phyloP scores from a whole-genome alignment of 2,113 vertebrate genomes.

The Silurus meridionalis region DNA sequence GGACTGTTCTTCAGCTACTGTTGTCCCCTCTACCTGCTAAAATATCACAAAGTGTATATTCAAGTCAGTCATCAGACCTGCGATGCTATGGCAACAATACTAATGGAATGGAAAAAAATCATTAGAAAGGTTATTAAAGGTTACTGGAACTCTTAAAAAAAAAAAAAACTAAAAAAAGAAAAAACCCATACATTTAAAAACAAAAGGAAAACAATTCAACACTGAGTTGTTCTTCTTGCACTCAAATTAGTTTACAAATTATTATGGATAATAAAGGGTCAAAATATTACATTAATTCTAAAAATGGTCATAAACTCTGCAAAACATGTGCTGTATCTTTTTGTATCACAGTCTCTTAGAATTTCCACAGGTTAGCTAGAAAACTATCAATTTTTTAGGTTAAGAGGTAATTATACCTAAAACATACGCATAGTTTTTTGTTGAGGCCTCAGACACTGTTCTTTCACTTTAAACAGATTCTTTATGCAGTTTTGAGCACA shows the following conservation, averaged over 20 bases:
- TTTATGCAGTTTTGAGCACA: neutral
- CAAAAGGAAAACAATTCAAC: neutral
- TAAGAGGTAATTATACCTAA: neutral
- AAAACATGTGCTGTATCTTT: neutral
- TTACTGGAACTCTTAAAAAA: neutral
- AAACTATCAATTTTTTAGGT: neutral
- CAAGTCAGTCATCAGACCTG: neutral
- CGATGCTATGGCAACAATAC: neutral
- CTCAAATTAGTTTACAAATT: neutral
- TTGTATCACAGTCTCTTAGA: no score
- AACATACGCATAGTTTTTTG: neutral
- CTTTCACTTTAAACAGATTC: neutral
- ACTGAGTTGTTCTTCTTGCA: neutral
- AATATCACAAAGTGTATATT: neutral
- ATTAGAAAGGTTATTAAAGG: neutral
- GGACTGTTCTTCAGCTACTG: conserved; percentile 64
- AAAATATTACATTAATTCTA: neutral
- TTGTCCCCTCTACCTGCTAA: conserved; percentile 72
- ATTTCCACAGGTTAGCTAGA: neutral
- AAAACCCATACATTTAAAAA: neutral
- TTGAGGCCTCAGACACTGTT: neutral
- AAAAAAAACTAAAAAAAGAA: neutral
- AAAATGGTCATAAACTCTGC: neutral
- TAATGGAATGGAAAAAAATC: neutral
- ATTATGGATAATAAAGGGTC: neutral